Conservation (phyloP, 1,140 invertebrate species). For the Trypoxylus dichotomus region DNA sequence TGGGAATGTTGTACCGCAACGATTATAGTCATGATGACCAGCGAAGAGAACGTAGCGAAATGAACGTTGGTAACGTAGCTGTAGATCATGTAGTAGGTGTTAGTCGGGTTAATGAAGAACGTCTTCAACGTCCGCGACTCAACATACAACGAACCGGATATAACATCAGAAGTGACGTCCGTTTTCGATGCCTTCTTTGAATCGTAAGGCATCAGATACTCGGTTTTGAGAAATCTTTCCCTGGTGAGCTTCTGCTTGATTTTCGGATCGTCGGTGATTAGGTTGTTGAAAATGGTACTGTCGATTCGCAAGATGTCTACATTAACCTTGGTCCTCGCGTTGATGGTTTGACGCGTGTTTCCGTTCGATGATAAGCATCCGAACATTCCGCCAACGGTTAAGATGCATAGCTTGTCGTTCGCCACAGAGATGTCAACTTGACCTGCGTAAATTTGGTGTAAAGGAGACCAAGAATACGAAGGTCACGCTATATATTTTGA, state of each 20-base stretch:
- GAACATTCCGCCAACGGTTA: conserved; percentile 34
- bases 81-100: background rate
- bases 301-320: background rate
- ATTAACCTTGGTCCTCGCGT: conserved; percentile 27
- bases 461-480: conserved; percentile 7
- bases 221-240: background rate
- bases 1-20: background rate
- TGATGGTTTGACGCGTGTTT: conserved; percentile 33
- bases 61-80: conserved; percentile 10
- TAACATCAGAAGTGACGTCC: background rate
- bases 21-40: background rate
- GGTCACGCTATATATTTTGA: no score
- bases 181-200: background rate
- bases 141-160: background rate
- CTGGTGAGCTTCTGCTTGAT: background rate
- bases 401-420: background rate
- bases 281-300: conserved; percentile 3
- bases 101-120: background rate
- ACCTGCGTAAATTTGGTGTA: background rate
- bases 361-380: conserved; percentile 28
- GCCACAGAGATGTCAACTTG: conserved; percentile 27
- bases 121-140: background rate
- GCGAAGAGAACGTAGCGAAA: background rate
- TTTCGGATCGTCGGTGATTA: background rate
- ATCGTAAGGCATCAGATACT: background rate